Evolutionary conservation across 2,797 vertebrate genomes (phyloP), one percentile per base, ranked within the genome.

Genomic region (Chelonia mydas): DNA sequence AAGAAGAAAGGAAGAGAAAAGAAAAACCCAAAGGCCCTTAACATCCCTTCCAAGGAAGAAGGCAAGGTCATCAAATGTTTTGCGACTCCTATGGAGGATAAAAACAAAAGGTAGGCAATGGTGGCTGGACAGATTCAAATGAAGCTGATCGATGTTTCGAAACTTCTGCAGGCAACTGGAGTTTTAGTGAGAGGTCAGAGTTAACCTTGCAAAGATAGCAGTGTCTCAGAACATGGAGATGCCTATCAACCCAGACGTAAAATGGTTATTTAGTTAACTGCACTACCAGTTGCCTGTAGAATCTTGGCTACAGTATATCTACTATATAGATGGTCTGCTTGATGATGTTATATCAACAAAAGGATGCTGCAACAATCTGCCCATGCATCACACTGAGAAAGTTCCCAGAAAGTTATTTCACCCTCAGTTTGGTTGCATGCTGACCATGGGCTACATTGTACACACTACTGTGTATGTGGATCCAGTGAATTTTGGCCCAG

Each of bases 11-110:
- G 33, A 50, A 80, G 74, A 74, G 84, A 90, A 94, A 55, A 0
- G 0, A 87, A 93, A 95, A 93, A 37, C 81, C 84, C 83, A 91
- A 95, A 87, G 86, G 95, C 79, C 91, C 27, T 89, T 95, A 96
- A 94, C 92, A 81, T 89, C 94, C 91, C 23, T 86, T 74, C 0
- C 1, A 90, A 83, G 91, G 57, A 49, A 89, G 87, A 93, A 95
- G 12, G 80, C 61, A 89, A 95, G 95, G 86, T 87, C 86, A 65
- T 50, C 47, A 88, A 23, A 87, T 91, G 90, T 94, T 94, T 79
- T 84, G 80, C 45, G 53, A 84, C 57, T 81, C 61, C 76, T 88
- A 28, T 0, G 8, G 50, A 76, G 72, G 88, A 93, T 79, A 72
- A 91, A 90, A 95, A 50, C 45, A 55, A 83, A 72, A 93, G n/a